phyloP scores from a whole-genome alignment of 1,140 invertebrate genomes.

The Brachionus sp. region DNA sequence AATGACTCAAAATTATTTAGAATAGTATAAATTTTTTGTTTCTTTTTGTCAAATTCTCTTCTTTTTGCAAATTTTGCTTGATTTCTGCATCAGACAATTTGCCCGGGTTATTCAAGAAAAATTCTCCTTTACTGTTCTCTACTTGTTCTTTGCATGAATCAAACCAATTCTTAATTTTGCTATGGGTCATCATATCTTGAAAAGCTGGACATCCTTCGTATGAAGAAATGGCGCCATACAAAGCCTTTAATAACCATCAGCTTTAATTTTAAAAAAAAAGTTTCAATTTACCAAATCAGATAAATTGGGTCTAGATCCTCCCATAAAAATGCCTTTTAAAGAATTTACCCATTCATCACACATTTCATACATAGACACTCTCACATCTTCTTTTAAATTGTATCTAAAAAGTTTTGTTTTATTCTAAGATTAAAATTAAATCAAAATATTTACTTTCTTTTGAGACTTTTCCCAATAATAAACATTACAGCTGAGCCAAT shows the following conservation, averaged over 20 bases:
- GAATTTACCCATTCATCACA: slow-evolving; percentile 77
- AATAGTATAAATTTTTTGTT: slow-evolving; percentile 12
- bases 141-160: slow-evolving; percentile 58
- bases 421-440: background rate
- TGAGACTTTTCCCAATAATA: slow-evolving; percentile 80
- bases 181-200: slow-evolving; percentile 71
- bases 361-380: slow-evolving; percentile 82
- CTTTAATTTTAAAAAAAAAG: background rate
- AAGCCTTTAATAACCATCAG: slow-evolving; percentile 62
- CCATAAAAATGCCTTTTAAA: slow-evolving; percentile 70
- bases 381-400: slow-evolving; percentile 78
- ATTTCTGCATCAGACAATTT: background rate
- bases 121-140: slow-evolving; percentile 50
- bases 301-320: slow-evolving; percentile 78
- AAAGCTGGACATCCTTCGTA: slow-evolving; percentile 93
- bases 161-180: slow-evolving; percentile 67
- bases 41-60: background rate
- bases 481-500: slow-evolving; percentile 89
- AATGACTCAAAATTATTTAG: slow-evolving; percentile 13
- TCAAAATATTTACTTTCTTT: slow-evolving; percentile 66
- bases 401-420: slow-evolving; percentile 63
- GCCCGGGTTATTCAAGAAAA: slow-evolving; percentile 21
- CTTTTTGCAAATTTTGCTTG: slow-evolving; percentile 1
- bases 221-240: slow-evolving; percentile 86
- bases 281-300: slow-evolving; percentile 70